Conservation (phyloP, 2,888 invertebrate genomes). For the Noctua pronuba region DNA sequence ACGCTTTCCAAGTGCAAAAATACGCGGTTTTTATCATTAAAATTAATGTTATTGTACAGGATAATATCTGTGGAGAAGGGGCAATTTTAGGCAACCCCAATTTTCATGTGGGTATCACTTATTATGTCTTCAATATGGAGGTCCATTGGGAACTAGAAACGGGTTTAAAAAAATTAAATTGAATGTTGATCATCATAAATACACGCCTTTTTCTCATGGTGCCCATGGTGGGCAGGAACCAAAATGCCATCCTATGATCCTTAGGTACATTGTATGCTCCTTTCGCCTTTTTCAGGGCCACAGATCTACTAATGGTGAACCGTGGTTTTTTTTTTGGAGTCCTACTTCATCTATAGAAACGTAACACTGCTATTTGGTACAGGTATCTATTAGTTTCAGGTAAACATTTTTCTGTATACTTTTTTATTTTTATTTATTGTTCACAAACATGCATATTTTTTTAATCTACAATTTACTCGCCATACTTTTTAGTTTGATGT, state of each 20-base stretch:
- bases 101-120: neutral
- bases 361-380: neutral
- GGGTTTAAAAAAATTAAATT: neutral
- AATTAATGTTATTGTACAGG: conserved; percentile 85
- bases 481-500: no score
- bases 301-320: neutral
- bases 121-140: neutral
- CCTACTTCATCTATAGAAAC: no score
- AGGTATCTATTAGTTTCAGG: neutral
- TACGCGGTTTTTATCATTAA: conserved; percentile 84
- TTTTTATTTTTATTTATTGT: no score
- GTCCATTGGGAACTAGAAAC: neutral
- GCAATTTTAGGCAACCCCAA: conserved; percentile 23
- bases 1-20: conserved; percentile 78
- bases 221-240: neutral
- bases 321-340: neutral
- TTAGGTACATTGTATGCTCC: neutral
- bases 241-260: neutral
- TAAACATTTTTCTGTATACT: neutral
- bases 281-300: neutral
- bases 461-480: no score
- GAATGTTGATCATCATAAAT: neutral
- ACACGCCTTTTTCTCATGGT: neutral
- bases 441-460: no score
- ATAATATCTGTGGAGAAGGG: conserved; percentile 59